Base-by-base conservation (phyloP, 2,113 vertebrate species). In the Dermatemys mawii region DNA sequence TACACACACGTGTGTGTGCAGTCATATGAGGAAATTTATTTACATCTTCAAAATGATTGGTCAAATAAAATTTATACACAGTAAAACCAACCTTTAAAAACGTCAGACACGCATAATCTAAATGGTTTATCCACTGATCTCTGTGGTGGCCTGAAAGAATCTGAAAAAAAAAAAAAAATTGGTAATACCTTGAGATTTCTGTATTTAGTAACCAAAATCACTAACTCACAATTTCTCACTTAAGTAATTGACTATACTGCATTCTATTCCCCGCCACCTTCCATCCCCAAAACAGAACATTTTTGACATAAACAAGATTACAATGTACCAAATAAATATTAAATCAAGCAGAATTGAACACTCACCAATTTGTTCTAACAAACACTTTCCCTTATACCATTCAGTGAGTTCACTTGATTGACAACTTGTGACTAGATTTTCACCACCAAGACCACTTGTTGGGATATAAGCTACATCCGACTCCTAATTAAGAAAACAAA, bases 361-460 rank as follows among this genome's bases (percentile, higher is more conserved):
- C 98, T 97, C 97, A 99, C 99, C 99, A 80, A 99, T 99, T 96
- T 99, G 99, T 90, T 99, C 99, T 93, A 99, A 96, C 84, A 99
- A 98, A 97, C 99, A 99, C 2, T 98, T 98, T 87, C 99, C 99
- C 93, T 98, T 98, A 97, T 99, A 99, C 99, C 99, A 99, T 83
- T 98, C 96, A 11, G 97, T 99, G 82, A 99, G 98, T 76, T 99
- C 98, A 85, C 98, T 95, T 49, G 98, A 98, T 87, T 98, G 97
- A 96, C 99, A 95, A 94, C 96, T 99, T 89, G 98, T 98, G 75
- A 98, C 96, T 75, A 99, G 98, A 97, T 99, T 99, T 97, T 99
- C 99, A 93, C 99, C 99, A 84, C 99, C 99, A 86, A 99, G 98
- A 79, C 99, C 99, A 92, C 99, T 99, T 16, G 99, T 99, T 79